phyloP scores from a whole-genome alignment of 1,140 invertebrate species.

The Scaptomyza graminum region DNA sequence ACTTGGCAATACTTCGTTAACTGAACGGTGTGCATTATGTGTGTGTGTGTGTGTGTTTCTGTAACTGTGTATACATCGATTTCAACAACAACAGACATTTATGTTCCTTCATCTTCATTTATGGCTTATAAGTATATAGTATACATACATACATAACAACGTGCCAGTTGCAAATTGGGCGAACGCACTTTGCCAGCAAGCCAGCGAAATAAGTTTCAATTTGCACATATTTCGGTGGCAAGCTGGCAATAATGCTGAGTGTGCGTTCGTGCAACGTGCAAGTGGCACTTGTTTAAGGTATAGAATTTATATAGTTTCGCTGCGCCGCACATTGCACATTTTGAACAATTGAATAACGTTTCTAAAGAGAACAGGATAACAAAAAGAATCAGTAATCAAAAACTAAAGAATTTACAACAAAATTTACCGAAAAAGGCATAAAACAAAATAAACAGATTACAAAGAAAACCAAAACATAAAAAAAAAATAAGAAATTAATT shows the following conservation, averaged over 20 bases:
- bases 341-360: slow-evolving; percentile 36
- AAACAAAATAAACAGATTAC: slow-evolving; percentile 41
- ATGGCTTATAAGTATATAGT: neutral
- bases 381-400: slow-evolving; percentile 48
- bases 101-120: slow-evolving; percentile 19
- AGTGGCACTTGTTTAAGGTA: slow-evolving; percentile 47
- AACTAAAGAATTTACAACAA: slow-evolving; percentile 51
- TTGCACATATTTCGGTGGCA: slow-evolving; percentile 63
- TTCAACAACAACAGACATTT: slow-evolving; percentile 66
- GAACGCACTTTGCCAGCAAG: slow-evolving; percentile 42
- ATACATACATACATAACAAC: neutral
- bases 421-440: slow-evolving; percentile 50
- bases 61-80: slow-evolving; percentile 52
- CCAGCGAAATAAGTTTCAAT: slow-evolving; percentile 60
- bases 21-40: slow-evolving; percentile 34
- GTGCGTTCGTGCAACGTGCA: slow-evolving; percentile 34
- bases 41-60: too few species aligned
- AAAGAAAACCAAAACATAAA: too few species aligned
- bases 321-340: slow-evolving; percentile 38
- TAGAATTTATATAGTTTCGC: slow-evolving; percentile 5
- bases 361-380: slow-evolving; percentile 56
- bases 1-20: slow-evolving; percentile 73
- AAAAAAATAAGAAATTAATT: too few species aligned
- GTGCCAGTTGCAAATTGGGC: slow-evolving; percentile 58
- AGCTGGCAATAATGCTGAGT: slow-evolving; percentile 67